Percentiles rank a stretch among this genome's conserved stretches.
These are phyloP conservation scores for Nycticorax nycticorax DNA, from an alignment of 2,113 vertebrate species.

Conservation along the genomic window DNA sequence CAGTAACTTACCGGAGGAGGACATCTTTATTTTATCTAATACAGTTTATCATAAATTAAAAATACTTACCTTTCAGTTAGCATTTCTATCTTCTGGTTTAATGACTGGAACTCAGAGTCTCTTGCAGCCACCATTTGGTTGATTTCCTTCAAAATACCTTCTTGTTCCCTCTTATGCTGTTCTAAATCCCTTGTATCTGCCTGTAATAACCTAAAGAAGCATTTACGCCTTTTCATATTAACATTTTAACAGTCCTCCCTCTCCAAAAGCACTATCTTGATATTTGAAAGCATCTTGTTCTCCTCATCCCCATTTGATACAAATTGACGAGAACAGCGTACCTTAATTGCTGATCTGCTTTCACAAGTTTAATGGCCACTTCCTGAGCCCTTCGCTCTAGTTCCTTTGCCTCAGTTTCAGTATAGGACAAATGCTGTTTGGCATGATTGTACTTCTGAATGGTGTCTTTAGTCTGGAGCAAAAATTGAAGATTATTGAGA, in stretches of 20 bases:
- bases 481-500: background rate
- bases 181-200: slow-evolving; percentile 71
- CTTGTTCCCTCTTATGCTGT: slow-evolving; percentile 73
- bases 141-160: slow-evolving; percentile 77
- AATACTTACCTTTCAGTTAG: slow-evolving; percentile 72
- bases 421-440: slow-evolving; percentile 63
- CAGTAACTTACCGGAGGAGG: background rate
- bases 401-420: slow-evolving; percentile 78
- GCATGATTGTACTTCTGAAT: slow-evolving; percentile 71
- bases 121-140: slow-evolving; percentile 71
- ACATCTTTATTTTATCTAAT: background rate
- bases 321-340: background rate
- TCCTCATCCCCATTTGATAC: background rate
- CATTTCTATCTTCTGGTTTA: slow-evolving; percentile 75
- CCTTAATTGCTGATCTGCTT: slow-evolving; percentile 81
- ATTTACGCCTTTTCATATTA: background rate
- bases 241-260: background rate
- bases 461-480: slow-evolving; percentile 75
- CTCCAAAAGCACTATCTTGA: background rate
- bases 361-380: slow-evolving; percentile 75
- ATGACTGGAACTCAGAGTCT: slow-evolving; percentile 77
- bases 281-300: background rate
- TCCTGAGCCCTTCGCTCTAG: slow-evolving; percentile 79
- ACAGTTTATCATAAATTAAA: background rate
- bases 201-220: slow-evolving; percentile 75